Evolutionary conservation across 2,888 invertebrate species (phyloP), one percentile per base, ranked within the genome.

Genomic region (Tillus elongatus): DNA sequence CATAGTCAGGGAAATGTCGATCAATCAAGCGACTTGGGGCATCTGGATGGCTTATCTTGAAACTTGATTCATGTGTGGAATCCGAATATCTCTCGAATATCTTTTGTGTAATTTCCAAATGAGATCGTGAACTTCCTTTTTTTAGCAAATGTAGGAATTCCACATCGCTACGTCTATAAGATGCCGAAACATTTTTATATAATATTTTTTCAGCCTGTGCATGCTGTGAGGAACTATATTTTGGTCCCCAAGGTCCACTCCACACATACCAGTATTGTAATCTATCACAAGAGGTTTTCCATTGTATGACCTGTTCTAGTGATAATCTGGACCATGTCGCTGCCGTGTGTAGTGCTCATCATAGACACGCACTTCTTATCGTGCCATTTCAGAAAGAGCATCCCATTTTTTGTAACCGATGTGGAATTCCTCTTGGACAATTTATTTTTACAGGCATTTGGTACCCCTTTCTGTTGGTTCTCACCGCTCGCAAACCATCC

Each of bases 181-280:
- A 19, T 19, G 24, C n/a, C 24, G 6, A 19, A 19, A 19, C 24
- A 19, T 19, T 19, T 19, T 19, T 19, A 19, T 19, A 19, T 19
- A 19, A 19, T 19, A 19, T 19, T 19, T 19, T 19, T 19, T n/a
- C 6, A n/a, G n/a, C 24, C 6, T 19, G 6, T 19, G 6, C 24
- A 8, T 19, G n/a, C 6, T 19, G n/a, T 19, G n/a, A 19, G 24
- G 24, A n/a, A 19, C 24, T n/a, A 19, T 8, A 8, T 19, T 6
- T 19, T 19, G 24, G n/a, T 19, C 24, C n/a, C 6, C 24, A 6
- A 19, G 24, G n/a, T 19, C 24, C 6, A 19, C 24, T 8, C 24
- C 24, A 19, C 24, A 6, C 24, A 19, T 19, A 19, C 24, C n/a
- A n/a, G 6, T 19, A 19, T 19, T 19, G n/a, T 19, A 19, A n/a